Conservation (phyloP, 2,888 invertebrate genomes). For the Quadroppia sp. region DNA sequence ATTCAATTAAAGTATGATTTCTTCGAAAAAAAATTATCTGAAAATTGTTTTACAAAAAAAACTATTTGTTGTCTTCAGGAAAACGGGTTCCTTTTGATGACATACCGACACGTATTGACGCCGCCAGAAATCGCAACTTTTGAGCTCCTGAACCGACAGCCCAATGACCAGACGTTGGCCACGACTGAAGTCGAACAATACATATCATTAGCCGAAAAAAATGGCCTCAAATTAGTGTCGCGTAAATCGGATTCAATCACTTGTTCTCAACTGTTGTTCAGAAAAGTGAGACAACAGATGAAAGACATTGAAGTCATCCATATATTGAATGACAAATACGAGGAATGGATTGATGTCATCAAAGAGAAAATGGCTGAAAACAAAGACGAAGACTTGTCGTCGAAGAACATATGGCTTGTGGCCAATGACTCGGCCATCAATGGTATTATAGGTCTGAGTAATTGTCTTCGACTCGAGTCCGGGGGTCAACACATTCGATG, state of each 20-base stretch:
- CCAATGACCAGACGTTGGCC: conserved; percentile 12
- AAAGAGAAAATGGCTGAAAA: conserved; percentile 55
- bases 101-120: conserved; percentile 46
- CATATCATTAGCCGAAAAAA: neutral
- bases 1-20: conserved; percentile 60
- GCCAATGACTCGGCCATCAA: conserved; percentile 50
- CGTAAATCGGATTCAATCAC: conserved; percentile 63
- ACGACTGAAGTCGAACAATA: conserved; percentile 22
- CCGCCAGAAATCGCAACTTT: conserved; percentile 44
- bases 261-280: conserved; percentile 60
- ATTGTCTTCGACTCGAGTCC: conserved; percentile 55
- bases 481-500: conserved; percentile 50
- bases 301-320: conserved; percentile 24
- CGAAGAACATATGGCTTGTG: conserved; percentile 55
- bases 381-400: conserved; percentile 54
- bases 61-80: conserved; percentile 57
- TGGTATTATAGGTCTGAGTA: conserved; percentile 56
- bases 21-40: conserved; percentile 49
- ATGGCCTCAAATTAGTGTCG: conserved; percentile 42
- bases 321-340: conserved; percentile 36
- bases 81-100: conserved; percentile 63
- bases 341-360: conserved; percentile 70
- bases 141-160: conserved; percentile 4
- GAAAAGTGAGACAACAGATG: conserved; percentile 54
- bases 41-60: neutral